Base-by-base conservation (phyloP, 1,140 invertebrate species). In the Bombyx mandarina region DNA sequence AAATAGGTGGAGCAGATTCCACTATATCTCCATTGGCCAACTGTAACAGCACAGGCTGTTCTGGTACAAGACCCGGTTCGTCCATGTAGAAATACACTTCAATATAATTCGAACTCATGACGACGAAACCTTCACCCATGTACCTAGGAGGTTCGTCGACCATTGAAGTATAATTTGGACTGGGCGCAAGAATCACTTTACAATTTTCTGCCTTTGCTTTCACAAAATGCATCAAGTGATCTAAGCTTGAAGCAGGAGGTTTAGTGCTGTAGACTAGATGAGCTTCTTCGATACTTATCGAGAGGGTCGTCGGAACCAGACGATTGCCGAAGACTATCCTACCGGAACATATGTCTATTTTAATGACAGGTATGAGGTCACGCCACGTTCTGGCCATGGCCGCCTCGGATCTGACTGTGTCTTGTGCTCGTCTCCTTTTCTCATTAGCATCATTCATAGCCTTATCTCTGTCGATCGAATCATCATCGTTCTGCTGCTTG, bases 121-220 rank as follows among this genome's bases (percentile, higher is more conserved):
- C 92, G 7, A 98, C 97, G 88, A 99, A 99, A 4, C 98, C 98
- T 89, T 99, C 97, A 18, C 97, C 97, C 97, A 99, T 99, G 67
- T 95, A 98, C 45, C 98, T 83, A 2, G 98, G 98, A 4, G 98
- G 97, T 73, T 99, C 97, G 88, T 99, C 97, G 3, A 94, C 91
- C 88, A 97, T 92, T 3, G 96, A 96, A 2, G 93, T 96, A 79
- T 98, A 99, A 75, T 98, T 98, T 9, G 94, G 95, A 89, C 96
- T 98, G 10, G 96, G 96, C 43, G 96, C 96, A 61, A 98, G 89
- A 87, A 98, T 95, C 1, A 98, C 94, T 88, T 96, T 96, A 66
- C 97, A 95, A 88, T 98, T 99, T 82, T 99, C 98, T 8, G 95
- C 94, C 80, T 96, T 97, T 56, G 95, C 96, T 81, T 98, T 98